phyloP scores from a whole-genome alignment of 2,797 vertebrate species.

The Sarcophilus harrisii region DNA sequence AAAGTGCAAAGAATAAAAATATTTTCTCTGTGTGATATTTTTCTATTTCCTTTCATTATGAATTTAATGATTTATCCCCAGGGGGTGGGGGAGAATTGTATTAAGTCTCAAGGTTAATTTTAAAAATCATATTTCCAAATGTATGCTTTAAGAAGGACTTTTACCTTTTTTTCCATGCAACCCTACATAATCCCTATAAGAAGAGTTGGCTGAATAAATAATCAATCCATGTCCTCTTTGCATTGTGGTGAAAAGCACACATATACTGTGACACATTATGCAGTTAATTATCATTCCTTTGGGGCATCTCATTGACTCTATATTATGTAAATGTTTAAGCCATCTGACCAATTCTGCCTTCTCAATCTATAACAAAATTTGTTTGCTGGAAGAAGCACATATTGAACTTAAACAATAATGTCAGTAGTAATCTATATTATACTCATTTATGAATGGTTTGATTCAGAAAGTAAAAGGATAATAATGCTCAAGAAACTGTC shows the following conservation, averaged over 20 bases:
- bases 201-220: not conserved
- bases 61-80: not conserved
- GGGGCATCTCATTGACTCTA: not conserved
- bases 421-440: not conserved
- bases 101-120: not conserved
- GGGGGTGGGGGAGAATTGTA: not conserved
- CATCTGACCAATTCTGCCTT: not conserved
- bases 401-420: not conserved
- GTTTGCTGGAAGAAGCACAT: not conserved
- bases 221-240: not conserved
- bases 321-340: not conserved
- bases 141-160: not conserved
- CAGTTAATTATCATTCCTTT: not conserved
- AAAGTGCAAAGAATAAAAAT: not conserved
- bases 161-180: not conserved
- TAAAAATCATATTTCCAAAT: not conserved
- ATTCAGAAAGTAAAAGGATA: not conserved
- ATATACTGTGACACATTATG: not conserved
- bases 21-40: not conserved
- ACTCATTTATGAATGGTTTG: not conserved
- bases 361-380: not conserved
- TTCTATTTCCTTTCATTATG: not conserved
- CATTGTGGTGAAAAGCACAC: not conserved
- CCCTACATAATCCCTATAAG: not conserved
- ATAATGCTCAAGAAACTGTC: not conserved